These are phyloP conservation scores for Dicyrtomina minuta DNA, from an alignment of 2,888 invertebrate species.

Conservation along the genomic window DNA sequence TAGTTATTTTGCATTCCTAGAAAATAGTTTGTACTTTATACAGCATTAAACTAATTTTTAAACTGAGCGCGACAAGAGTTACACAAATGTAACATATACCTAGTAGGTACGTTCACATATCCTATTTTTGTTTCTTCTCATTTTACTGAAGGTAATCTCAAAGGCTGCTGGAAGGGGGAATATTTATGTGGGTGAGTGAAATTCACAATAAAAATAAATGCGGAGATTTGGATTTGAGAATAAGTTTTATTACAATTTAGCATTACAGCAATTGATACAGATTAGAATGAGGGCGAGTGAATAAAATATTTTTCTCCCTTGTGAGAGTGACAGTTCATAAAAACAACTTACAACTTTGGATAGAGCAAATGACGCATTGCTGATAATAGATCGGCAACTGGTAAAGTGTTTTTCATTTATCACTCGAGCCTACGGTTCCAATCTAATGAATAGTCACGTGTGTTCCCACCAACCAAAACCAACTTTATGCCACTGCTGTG, in stretches of 20 bases:
- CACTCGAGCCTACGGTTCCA: slow-evolving; percentile 43
- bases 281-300: background rate
- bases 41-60: too few relatives aligned
- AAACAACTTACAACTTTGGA: slow-evolving; percentile 16
- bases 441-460: slow-evolving; percentile 18
- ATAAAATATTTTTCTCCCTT: background rate
- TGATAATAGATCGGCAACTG: slow-evolving; percentile 26
- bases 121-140: too few relatives aligned
- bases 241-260: background rate
- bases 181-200: too few relatives aligned
- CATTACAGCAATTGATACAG: background rate
- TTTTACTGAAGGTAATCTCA: too few relatives aligned
- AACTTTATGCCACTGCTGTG: too few relatives aligned
- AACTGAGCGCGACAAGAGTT: too few relatives aligned
- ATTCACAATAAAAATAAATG: background rate
- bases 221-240: background rate
- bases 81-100: too few relatives aligned
- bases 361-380: slow-evolving; percentile 48
- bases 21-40: too few relatives aligned
- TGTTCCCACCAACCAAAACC: background rate
- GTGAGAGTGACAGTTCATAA: slow-evolving; percentile 9
- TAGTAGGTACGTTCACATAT: too few relatives aligned
- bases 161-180: too few relatives aligned
- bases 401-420: slow-evolving; percentile 38
- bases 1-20: too few relatives aligned